Evolutionary conservation across 1,140 invertebrate genomes (phyloP), one percentile per base, ranked within the genome.

Genomic region (Helicorthomorpha holstii): DNA sequence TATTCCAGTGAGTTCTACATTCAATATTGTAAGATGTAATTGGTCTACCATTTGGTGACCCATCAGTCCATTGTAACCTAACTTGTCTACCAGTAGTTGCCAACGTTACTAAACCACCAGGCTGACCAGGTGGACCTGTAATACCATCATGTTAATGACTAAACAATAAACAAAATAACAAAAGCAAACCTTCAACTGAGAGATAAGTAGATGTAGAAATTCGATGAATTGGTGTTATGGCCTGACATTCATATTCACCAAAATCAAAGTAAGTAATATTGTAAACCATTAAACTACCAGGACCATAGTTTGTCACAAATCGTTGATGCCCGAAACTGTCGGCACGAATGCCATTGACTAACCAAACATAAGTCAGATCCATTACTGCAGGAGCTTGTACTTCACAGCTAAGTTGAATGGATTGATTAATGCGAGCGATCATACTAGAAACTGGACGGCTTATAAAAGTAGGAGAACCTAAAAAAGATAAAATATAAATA

Each of bases 361-460:
- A 82, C 89, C 89, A 94, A 49, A 87, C 75, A 60, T 89, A 93
- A 12, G 88, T 84, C 45, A 89, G 75, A 59, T 95, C 90, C 27
- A 95, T 67, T 44, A 85, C 72, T 54, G 81, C 76, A 63, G 90
- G 87, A 19, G 80, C 78, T 44, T 80, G 73, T 0, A 85, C 88
- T 63, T 79, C 75, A 62, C 90, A 95, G 57, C 80, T 75, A 2
- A 95, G 62, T 48, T 77, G 79, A 47, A 89, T 72, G 55, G 80
- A 76, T 52, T 77, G 69, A 55, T 80, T 77, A 12, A 88, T 78
- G 51, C 79, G 69, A 2, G 77, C 78, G 7, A 75, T 69, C 43
- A 87, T 76, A 22, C 69, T 69, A 1, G 74, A 75, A 23, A 73
- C 76, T 43, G 85, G 71, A 27, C 70, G 68, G 64, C 85, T 78